Evolutionary conservation across 2,113 vertebrate genomes (phyloP), one percentile per base, ranked within the genome.

Genomic region (Lagopus muta): DNA sequence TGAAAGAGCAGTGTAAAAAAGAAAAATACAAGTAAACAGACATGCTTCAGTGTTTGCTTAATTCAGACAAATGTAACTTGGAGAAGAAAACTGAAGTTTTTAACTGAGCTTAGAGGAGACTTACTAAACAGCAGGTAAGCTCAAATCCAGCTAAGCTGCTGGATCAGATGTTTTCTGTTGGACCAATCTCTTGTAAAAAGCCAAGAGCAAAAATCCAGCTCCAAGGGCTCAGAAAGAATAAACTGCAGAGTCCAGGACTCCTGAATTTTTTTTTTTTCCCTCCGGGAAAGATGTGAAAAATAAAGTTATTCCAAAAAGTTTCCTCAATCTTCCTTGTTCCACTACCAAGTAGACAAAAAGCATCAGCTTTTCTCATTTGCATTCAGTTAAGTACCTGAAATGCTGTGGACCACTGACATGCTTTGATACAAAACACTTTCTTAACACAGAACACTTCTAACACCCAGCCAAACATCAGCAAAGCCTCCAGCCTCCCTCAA

Each of bases 11-110:
- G 85, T 47, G 55, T 77, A 83, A 92, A 85, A 87, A 82, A 38
- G 61, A 66, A 65, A 60, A 93, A 90, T 18, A 95, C 58, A 89
- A 93, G 45, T 69, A 92, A 83, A 88, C 57, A 94, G 74, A 91
- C 81, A 74, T 88, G 57, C 57, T 91, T 91, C 38, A 42, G 67
- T 82, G 88, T 52, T 75, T 89, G 25, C 16, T 86, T 81, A 93
- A 75, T 65, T 88, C 11, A 2, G 18, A 47, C 55, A 88, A 81
- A 77, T 22, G 8, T 22, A 85, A 88, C 75, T 66, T 71, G 40
- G 30, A 86, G 79, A 86, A 92, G 42, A 92, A 96, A 87, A 72
- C 3, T 17, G 3, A 90, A 93, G 65, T 78, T 95, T 90, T 86
- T 82, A 64, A 88, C 57, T 60, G 22, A 70, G 45, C 42, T 79